phyloP scores from a whole-genome alignment of 92 coral and sea anemone genomes.

The Chrysogorgia sp. region DNA sequence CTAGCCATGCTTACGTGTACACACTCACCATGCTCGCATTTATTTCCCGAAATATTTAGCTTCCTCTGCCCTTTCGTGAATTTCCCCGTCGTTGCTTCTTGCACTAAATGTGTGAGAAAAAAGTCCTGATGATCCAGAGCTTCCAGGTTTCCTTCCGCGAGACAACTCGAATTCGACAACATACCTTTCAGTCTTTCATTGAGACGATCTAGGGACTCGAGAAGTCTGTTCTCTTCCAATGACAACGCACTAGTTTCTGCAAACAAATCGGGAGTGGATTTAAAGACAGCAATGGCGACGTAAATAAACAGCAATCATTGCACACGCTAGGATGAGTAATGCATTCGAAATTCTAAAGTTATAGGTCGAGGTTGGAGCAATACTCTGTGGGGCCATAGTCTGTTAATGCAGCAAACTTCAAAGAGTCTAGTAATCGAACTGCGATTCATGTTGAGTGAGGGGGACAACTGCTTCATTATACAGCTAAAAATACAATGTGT shows the following conservation, averaged over 20 bases:
- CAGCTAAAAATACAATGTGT: too few species aligned
- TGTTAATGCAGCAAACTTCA: too few species aligned
- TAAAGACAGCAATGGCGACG: not conserved
- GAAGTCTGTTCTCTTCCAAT: slow-evolving; percentile 84
- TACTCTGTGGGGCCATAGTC: too few species aligned
- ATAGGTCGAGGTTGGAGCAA: too few species aligned
- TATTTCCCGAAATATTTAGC: slow-evolving; percentile 7
- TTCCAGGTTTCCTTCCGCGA: not conserved
- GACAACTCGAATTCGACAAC: not conserved
- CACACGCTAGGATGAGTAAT: too few species aligned
- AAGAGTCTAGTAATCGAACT: too few species aligned
- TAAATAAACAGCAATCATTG: too few species aligned
- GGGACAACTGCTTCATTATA: too few species aligned
- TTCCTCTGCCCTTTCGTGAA: slow-evolving; percentile 29
- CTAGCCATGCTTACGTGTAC: not conserved
- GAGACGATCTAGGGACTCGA: slow-evolving; percentile 91
- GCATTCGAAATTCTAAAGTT: too few species aligned
- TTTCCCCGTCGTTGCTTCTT: slow-evolving; percentile 49
- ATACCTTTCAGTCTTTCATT: slow-evolving; percentile 91
- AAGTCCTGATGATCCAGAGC: not conserved
- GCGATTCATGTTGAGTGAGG: too few species aligned
- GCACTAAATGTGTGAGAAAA: slow-evolving; percentile 34
- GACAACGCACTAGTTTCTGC: slow-evolving; percentile 94
- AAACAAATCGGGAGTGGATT: not conserved
- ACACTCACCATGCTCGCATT: slow-evolving; percentile 14